Conservation (phyloP, 2,797 vertebrate species). For the Tenualosa ilisha region DNA sequence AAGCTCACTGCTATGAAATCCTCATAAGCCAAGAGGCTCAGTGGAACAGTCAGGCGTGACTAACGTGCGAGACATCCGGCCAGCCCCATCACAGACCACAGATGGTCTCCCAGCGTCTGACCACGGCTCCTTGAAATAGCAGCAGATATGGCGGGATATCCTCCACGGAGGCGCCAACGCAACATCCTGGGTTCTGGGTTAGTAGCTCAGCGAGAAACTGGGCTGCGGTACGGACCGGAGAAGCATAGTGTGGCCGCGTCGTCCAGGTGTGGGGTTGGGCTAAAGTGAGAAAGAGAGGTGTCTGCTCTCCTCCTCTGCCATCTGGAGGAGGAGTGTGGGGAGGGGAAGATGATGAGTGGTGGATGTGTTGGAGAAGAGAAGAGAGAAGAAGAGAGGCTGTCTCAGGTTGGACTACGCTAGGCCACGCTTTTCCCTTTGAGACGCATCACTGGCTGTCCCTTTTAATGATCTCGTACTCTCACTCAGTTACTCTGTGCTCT, state of each 20-base stretch:
- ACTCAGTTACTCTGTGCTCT: background rate
- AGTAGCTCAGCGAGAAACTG: conserved; percentile 24
- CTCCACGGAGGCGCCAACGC: background rate
- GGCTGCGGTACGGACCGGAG: background rate
- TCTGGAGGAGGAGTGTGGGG: background rate
- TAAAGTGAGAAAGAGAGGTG: background rate
- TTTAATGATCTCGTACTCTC: background rate
- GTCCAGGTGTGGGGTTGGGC: too few relatives aligned
- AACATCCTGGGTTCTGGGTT: conserved; percentile 26
- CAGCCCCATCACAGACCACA: conserved; percentile 17
- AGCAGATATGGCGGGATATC: conserved; percentile 7
- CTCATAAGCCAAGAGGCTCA: background rate
- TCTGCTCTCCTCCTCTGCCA: background rate
- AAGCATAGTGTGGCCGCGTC: too few relatives aligned
- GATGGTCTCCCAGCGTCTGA: conserved; percentile 26
- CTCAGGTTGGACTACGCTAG: background rate
- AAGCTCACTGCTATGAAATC: background rate
- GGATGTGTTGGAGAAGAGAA: background rate
- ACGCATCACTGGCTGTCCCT: background rate
- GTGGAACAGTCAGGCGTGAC: background rate
- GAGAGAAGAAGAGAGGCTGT: background rate
- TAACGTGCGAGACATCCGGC: conserved; percentile 14
- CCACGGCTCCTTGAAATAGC: conserved; percentile 29
- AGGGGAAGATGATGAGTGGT: background rate
- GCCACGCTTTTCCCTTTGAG: background rate